These are phyloP conservation scores for Perdita meconis DNA, from an alignment of 2,888 invertebrate genomes.

Conservation along the genomic window DNA sequence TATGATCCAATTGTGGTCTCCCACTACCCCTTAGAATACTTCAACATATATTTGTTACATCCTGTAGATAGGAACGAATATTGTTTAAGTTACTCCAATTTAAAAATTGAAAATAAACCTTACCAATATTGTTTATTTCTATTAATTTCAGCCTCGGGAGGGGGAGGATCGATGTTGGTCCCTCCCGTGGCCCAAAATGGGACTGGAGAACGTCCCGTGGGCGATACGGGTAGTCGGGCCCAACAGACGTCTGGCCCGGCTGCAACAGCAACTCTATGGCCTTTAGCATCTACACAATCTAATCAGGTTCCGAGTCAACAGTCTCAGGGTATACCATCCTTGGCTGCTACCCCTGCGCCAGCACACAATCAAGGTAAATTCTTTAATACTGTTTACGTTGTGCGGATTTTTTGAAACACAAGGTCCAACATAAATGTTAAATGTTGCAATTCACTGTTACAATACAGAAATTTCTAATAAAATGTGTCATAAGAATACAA, in stretches of 20 bases:
- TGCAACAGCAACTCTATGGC: slow-evolving; percentile 83
- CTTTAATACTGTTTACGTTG: no score
- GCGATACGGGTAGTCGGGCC: slow-evolving; percentile 84
- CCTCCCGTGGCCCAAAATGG: slow-evolving; percentile 82
- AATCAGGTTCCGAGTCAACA: slow-evolving; percentile 78
- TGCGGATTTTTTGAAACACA: not conserved
- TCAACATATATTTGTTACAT: no score
- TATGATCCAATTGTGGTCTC: no score
- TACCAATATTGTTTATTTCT: slow-evolving; percentile 27
- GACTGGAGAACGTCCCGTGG: slow-evolving; percentile 80
- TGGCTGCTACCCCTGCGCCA: slow-evolving; percentile 81
- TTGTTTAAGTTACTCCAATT: no score
- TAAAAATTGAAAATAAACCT: no score
- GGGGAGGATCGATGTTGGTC: slow-evolving; percentile 84
- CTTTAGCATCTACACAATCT: slow-evolving; percentile 84
- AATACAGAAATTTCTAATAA: not conserved
- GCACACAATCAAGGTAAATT: slow-evolving; percentile 80
- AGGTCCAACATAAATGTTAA: no score
- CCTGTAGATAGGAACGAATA: no score
- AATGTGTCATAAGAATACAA: not conserved
- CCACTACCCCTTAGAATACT: no score
- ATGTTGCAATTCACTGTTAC: no score
- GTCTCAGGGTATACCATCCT: slow-evolving; percentile 80
- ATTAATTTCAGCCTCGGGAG: slow-evolving; percentile 81
- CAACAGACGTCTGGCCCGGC: slow-evolving; percentile 78